Evolutionary conservation across 1,140 invertebrate genomes (phyloP).

Genomic region (Limonius californicus): DNA sequence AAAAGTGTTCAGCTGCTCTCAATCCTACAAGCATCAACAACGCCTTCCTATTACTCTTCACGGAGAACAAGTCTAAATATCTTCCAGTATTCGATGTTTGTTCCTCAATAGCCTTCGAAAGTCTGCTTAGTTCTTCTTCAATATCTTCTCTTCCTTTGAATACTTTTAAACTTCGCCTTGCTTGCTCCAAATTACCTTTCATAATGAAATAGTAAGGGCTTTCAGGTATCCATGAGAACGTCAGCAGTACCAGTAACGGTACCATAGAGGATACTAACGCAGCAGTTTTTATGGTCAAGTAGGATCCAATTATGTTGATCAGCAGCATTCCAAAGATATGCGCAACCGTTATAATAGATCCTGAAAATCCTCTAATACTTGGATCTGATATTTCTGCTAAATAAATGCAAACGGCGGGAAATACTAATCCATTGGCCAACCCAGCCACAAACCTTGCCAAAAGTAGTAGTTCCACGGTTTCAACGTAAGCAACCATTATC

Average conservation of each 20-base stretch:
- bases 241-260: conserved; percentile 54
- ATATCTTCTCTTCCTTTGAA: conserved; percentile 28
- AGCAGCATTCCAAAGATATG: conserved; percentile 59
- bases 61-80: conserved; percentile 54
- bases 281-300: conserved; percentile 54
- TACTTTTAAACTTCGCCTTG: conserved; percentile 35
- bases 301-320: conserved; percentile 61
- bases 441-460: conserved; percentile 27
- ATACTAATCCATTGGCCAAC: conserved; percentile 35
- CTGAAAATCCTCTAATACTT: conserved; percentile 55
- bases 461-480: conserved; percentile 51
- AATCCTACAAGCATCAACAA: conserved; percentile 60
- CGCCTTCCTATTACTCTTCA: conserved; percentile 58
- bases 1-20: conserved; percentile 72
- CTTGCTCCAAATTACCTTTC: conserved; percentile 57
- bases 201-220: conserved; percentile 69
- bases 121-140: conserved; percentile 53
- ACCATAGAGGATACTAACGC: conserved; percentile 54
- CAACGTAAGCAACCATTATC: conserved; percentile 55
- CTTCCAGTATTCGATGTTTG: conserved; percentile 46
- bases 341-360: conserved; percentile 27
- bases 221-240: conserved; percentile 65
- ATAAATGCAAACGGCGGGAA: conserved; percentile 50
- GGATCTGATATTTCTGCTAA: conserved; percentile 61
- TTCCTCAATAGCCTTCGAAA: conserved; percentile 54